Evolutionary conservation across 2,113 vertebrate genomes (phyloP).

Genomic region (Dicaeum eximium): DNA sequence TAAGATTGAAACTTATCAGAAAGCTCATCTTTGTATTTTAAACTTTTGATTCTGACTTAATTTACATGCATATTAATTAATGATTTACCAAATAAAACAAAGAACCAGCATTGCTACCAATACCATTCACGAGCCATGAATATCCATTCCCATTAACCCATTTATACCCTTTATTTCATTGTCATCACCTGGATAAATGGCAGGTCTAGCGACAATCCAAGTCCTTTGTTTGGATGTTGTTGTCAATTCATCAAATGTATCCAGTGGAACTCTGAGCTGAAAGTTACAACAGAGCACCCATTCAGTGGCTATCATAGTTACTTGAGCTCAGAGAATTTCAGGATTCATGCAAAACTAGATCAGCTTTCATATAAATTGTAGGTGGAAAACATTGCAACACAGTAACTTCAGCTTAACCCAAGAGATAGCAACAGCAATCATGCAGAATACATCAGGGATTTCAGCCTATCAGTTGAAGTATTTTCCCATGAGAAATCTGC

Average conservation of each 20-base stretch:
- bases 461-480: not conserved
- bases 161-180: not conserved
- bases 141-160: not conserved
- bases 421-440: not conserved
- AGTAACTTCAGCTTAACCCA: not conserved
- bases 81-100: not conserved
- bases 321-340: not conserved
- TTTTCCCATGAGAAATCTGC: not conserved
- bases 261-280: not conserved
- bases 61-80: not conserved
- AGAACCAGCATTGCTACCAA: not conserved
- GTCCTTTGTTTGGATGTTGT: not conserved
- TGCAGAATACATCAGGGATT: not conserved
- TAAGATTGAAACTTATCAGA: not conserved
- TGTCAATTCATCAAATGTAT: not conserved
- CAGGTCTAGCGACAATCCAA: not conserved
- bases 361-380: not conserved
- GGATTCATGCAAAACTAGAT: not conserved
- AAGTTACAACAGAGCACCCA: not conserved
- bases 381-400: not conserved
- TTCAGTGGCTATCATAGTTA: not conserved
- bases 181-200: not conserved
- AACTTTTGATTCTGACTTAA: not conserved
- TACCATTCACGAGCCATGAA: rapidly evolving
- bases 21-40: not conserved